Base-by-base conservation (phyloP, 2,113 vertebrate genomes). In the Esox niger region DNA sequence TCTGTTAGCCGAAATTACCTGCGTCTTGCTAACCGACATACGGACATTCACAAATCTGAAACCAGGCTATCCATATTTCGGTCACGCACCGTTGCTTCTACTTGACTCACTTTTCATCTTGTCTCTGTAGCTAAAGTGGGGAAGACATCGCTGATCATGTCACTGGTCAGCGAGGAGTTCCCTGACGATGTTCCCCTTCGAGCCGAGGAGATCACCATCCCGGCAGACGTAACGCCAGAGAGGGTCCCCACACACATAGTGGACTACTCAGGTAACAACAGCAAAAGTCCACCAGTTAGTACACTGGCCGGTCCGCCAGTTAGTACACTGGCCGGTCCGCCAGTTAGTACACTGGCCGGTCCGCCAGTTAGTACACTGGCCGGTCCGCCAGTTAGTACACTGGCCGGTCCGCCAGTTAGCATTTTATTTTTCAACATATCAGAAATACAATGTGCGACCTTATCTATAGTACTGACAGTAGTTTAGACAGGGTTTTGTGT, bases 101-200 rank as follows among this genome's bases (percentile, higher is more conserved):
- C 27, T 5, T 59, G 47, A 52, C 47, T 30, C 23, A n/a, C 57
- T 31, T 59, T n/a, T 17, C 35, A 43, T 62, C 78, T 80, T 88
- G 64, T 89, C 76, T 87, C 86, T 74, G 60, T 94, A 99, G 97
- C 96, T 86, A 96, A 97, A 91, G 97, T 99, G 87, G 97, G 97
- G 82, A 99, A 99, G 91, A 99, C 97, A 0, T 99, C 97, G 6
- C 88, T 99, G 74, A 98, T 99, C 72, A 99, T 99, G 97, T 98
- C 97, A 52, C 91, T 99, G 86, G 97, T 99, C 87, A 98, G 97
- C 87, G 97, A 99, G 88, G 97, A 99, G 89, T 99, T 99, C 83
- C 96, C 97, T 56, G 96, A 99, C 86, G 96, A 98, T 94, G 97
- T 99, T 88, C 97, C 97, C 25, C 91, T 93, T 0, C 92, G 97